Base-by-base conservation (phyloP, 1,140 invertebrate species). In the Drosophila littoralis region DNA sequence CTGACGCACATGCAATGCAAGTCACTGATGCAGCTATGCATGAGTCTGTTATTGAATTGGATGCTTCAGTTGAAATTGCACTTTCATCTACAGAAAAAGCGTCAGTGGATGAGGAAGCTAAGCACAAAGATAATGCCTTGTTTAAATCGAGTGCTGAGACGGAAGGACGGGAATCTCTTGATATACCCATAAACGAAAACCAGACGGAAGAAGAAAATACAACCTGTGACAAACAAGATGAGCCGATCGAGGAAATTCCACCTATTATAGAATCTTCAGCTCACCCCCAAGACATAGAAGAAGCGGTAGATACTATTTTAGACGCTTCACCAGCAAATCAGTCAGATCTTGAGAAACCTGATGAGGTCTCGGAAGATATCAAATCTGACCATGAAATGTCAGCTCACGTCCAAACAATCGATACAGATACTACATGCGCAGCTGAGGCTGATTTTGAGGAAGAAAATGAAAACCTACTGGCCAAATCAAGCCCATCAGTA, bases 21-120 rank as follows among this genome's bases (percentile, higher is more conserved):
- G 6, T 6, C 40, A 7, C 13, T n/a, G 40, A 13, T 6, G 38
- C n/a, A 42, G 38, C 38, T 42, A 7, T 8, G 12, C 4, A 50
- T n/a, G 51, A 52, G n/a, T 52, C 51, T 6, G 15, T 36, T 13
- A 15, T 52, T 35, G 12, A 35, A 32, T 15, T 52, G 33, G 51
- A 35, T 52, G 32, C 51, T 15, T 50, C 48, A 7, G n/a, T 35
- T 52, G 50, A 52, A 52, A 36, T 9, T 35, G n/a, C 2, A 12
- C 1, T 12, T 7, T 6, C 2, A 12, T 6, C 48, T n/a, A 3
- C 3, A 32, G 28, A 51, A 7, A 51, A 51, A 7, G 10, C 48
- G 0, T 15, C n/a, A 12, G 7, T 6, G 2, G 22, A 32, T 5
- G 4, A 12, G 9, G 22, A 50, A 28, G 10, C 10, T 28, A 12